Evolutionary conservation across 2,797 vertebrate genomes (phyloP), one percentile per base, ranked within the genome.

Genomic region (Mus spretus): DNA sequence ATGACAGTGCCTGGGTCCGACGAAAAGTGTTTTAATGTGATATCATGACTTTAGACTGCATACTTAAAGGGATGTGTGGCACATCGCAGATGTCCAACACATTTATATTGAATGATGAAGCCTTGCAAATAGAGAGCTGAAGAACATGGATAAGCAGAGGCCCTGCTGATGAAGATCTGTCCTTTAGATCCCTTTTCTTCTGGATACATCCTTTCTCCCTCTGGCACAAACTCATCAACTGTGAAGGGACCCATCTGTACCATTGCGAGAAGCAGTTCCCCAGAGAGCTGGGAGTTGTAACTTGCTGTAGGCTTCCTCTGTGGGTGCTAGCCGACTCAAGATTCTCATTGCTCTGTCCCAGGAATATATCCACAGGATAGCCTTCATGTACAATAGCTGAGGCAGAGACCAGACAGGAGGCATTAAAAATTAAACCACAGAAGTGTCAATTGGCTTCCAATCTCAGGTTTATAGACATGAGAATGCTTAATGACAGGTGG

Each of bases 381-480:
- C 97, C 97, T 98, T 97, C 90, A 96, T 44, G 97, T 98, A 0
- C 97, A 98, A 98, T 93, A 97, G 98, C 97, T 95, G 98, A 98
- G 98, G 97, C 97, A 91, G 98, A 98, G 98, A 98, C 98, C 96
- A 96, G 96, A 96, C 95, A 98, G 98, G 97, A 96, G 88, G 90
- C 98, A 98, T 99, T 98, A 99, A 99, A 99, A 98, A 98, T 99
- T 98, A 98, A 99, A 98, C 97, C 98, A 96, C 92, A 94, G 97
- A 96, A 95, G 97, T 97, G 97, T 97, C 98, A 50, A 97, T 96
- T 96, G 93, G 97, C 98, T 98, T 97, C 97, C 97, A 97, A 44
- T 98, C 98, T 97, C 87, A 50, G 96, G 95, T 98, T 99, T 98
- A 98, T 98, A 98, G 98, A 98, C 97, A 97, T 97, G 95, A 98